phyloP scores from a whole-genome alignment of 1,140 invertebrate genomes.

The Monomorium pharaonis region DNA sequence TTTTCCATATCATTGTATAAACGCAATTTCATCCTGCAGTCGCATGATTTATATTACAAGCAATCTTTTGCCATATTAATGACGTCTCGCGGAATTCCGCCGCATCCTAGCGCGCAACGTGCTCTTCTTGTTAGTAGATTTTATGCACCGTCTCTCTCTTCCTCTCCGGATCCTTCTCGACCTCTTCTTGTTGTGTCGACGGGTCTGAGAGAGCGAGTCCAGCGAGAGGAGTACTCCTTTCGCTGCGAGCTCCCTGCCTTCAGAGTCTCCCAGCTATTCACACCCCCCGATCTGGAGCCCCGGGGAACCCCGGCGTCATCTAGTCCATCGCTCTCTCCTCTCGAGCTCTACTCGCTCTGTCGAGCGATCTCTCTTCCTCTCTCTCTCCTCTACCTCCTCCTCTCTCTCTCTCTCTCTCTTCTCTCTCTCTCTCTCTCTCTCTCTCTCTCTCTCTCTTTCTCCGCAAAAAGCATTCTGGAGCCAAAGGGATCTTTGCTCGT shows the following conservation, averaged over 20 bases:
- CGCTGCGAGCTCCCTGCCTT: no score
- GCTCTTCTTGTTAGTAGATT: slow-evolving; percentile 57
- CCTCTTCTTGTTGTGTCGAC: no score
- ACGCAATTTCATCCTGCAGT: neutral
- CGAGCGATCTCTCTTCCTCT: no score
- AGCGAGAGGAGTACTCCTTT: no score
- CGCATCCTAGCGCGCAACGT: neutral
- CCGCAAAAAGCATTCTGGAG: neutral
- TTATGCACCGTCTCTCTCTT: slow-evolving; percentile 14
- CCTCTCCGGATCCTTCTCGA: neutral
- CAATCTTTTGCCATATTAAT: slow-evolving; percentile 35
- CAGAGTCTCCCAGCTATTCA: no score
- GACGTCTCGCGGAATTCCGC: neutral
- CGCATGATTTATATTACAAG: neutral
- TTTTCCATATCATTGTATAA: slow-evolving; percentile 7
- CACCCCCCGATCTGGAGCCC: no score
- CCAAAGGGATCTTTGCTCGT: slow-evolving; percentile 16
- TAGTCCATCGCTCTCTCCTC: no score
- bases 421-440: no score
- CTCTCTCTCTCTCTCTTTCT: neutral
- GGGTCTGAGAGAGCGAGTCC: no score
- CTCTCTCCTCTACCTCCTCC: no score
- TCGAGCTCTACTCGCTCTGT: no score
- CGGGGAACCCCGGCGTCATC: no score
- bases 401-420: neutral